Conservation (phyloP, 2,797 vertebrate species). For the Anguilla obscura region DNA sequence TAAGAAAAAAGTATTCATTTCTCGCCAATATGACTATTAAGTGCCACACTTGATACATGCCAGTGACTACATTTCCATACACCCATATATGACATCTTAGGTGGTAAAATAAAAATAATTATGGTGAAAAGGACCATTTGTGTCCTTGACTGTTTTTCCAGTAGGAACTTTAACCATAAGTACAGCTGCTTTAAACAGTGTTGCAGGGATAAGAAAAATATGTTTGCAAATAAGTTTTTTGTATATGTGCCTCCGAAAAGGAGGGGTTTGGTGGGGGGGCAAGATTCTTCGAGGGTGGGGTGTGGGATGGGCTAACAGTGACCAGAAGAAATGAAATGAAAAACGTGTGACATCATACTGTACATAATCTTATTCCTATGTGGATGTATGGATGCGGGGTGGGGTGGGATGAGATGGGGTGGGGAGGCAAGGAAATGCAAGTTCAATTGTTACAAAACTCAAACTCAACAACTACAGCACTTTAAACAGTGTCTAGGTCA, state of each 20-base stretch:
- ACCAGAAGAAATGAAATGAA: conserved; percentile 3
- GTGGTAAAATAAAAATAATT: no score
- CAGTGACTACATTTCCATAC: conserved; percentile 58
- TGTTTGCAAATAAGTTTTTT: not conserved
- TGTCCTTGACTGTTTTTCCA: conserved; percentile 3
- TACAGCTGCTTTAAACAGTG: not conserved
- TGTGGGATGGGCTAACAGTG: not conserved
- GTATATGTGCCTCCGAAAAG: not conserved
- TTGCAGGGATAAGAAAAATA: not conserved
- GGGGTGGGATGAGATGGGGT: not conserved
- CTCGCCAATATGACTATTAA: conserved; percentile 55
- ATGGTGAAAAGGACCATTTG: not conserved
- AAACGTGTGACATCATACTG: not conserved
- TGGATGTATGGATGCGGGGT: not conserved
- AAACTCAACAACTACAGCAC: not conserved
- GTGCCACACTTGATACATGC: conserved; percentile 65
- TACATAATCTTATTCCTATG: conserved; percentile 21
- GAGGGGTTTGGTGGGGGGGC: not conserved
- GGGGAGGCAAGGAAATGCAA: not conserved
- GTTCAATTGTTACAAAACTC: not conserved
- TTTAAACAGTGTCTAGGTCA: not conserved
- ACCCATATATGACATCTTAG: conserved; percentile 73
- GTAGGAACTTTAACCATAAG: not conserved
- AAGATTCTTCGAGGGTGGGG: no score
- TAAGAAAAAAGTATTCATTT: conserved; percentile 70